Conservation (phyloP, 2,113 vertebrate species). For the Spea multiplicata region DNA sequence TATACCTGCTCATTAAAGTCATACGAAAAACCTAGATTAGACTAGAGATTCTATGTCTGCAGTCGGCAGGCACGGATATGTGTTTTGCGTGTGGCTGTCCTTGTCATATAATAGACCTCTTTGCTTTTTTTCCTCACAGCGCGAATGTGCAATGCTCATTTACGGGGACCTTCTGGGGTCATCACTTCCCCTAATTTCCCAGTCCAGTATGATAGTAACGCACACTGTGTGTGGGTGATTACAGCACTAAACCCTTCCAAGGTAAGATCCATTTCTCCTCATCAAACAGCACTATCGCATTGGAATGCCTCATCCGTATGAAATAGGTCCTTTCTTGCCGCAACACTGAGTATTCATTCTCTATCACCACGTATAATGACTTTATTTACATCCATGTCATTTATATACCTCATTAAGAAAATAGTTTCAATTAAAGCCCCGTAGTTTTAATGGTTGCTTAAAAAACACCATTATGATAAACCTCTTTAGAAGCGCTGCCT, state of each 20-base stretch:
- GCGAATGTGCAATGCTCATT: slow-evolving; percentile 88
- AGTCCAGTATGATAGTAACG: slow-evolving; percentile 96
- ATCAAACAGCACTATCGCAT: not conserved
- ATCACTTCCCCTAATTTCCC: slow-evolving; percentile 97
- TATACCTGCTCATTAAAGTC: too few species aligned
- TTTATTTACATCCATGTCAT: not conserved
- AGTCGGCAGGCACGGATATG: too few species aligned
- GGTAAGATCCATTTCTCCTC: slow-evolving; percentile 67
- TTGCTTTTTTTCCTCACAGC: slow-evolving; percentile 66
- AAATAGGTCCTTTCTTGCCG: not conserved
- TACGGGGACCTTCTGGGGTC: slow-evolving; percentile 85
- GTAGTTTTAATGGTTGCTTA: not conserved
- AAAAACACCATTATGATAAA: not conserved
- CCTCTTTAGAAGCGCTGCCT: not conserved
- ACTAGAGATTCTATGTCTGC: too few species aligned
- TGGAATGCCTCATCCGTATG: not conserved
- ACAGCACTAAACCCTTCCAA: slow-evolving; percentile 84
- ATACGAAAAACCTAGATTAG: too few species aligned
- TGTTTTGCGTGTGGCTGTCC: not conserved
- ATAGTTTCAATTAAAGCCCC: not conserved
- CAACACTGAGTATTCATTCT: not conserved
- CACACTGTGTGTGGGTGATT: slow-evolving; percentile 98
- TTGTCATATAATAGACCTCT: slow-evolving; percentile 19
- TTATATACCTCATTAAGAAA: not conserved
- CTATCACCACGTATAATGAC: not conserved